Evolutionary conservation across 1,140 invertebrate genomes (phyloP).

Genomic region (Lerema accius): DNA sequence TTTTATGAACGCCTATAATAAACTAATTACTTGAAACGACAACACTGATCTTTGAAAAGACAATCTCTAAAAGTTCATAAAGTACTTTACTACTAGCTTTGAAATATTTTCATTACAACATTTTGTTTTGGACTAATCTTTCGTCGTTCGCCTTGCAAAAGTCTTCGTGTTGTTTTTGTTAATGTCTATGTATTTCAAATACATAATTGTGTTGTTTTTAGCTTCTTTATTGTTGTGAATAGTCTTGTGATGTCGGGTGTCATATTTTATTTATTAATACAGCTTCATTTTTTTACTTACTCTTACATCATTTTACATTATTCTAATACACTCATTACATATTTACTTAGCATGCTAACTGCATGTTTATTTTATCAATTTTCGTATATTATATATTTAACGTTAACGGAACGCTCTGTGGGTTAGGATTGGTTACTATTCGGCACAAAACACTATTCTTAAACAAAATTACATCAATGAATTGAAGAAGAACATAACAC

Average conservation of each 20-base stretch:
- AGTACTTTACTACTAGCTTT: slow-evolving; percentile 9
- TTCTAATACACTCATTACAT: slow-evolving; percentile 17
- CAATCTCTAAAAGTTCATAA: slow-evolving; percentile 11
- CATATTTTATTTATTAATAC: slow-evolving; percentile 12
- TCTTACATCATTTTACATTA: slow-evolving; percentile 6
- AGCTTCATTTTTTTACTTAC: slow-evolving; percentile 7
- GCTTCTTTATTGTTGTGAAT: slow-evolving; percentile 4
- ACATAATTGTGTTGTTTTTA: slow-evolving; percentile 10
- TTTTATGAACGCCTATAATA: slow-evolving; percentile 15
- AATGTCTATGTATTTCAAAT: slow-evolving; percentile 9
- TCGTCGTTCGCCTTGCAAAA: slow-evolving; percentile 17
- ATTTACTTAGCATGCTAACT: slow-evolving; percentile 33
- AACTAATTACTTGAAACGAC: too few species aligned
- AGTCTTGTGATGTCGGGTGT: slow-evolving; percentile 4
- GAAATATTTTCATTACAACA: not conserved
- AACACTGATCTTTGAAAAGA: not conserved
- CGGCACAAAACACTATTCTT: not conserved
- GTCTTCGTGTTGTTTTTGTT: not conserved
- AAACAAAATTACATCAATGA: not conserved
- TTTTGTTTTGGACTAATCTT: not conserved
- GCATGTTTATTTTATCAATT: slow-evolving; percentile 34
- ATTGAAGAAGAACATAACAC: not conserved
- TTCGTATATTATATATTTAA: slow-evolving; percentile 7
- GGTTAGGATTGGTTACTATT: slow-evolving; percentile 14
- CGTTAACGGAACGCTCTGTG: slow-evolving; percentile 28